phyloP scores from a whole-genome alignment of 2,797 vertebrate species.

The Ispidina picta region DNA sequence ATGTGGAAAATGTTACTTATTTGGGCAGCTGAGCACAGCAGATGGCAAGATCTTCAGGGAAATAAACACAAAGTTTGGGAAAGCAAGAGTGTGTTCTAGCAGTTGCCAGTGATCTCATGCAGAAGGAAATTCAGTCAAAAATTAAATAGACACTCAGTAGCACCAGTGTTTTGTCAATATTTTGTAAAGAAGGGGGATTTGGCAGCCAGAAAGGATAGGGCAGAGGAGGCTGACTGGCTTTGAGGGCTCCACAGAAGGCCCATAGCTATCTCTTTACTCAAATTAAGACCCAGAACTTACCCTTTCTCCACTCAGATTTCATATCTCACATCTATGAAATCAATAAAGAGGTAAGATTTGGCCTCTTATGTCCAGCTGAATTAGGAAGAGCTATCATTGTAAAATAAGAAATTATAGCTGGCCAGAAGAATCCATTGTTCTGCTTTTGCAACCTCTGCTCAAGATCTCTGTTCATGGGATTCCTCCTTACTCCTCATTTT shows the following conservation, averaged over 20 bases:
- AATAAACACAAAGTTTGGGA: conserved; percentile 70
- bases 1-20: conserved; percentile 57
- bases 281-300: not conserved
- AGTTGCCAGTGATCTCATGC: conserved; percentile 63
- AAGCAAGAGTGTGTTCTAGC: conserved; percentile 70
- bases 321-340: not conserved
- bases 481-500: not conserved
- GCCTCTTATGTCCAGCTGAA: not conserved
- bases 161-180: conserved; percentile 73
- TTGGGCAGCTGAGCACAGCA: conserved; percentile 55
- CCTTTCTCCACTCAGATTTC: not conserved
- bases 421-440: not conserved
- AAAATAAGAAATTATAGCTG: not conserved
- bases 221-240: conserved; percentile 58
- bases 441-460: not conserved
- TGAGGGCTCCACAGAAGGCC: not conserved
- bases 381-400: not conserved
- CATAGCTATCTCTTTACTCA: not conserved
- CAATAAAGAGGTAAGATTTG: not conserved
- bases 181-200: conserved; percentile 40
- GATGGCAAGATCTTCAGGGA: conserved; percentile 70
- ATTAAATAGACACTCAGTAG: conserved; percentile 65
- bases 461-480: not conserved
- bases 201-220: conserved; percentile 48
- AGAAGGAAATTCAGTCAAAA: conserved; percentile 54